Conservation (phyloP, 2,797 vertebrate genomes). For the Serranus cabrilla region DNA sequence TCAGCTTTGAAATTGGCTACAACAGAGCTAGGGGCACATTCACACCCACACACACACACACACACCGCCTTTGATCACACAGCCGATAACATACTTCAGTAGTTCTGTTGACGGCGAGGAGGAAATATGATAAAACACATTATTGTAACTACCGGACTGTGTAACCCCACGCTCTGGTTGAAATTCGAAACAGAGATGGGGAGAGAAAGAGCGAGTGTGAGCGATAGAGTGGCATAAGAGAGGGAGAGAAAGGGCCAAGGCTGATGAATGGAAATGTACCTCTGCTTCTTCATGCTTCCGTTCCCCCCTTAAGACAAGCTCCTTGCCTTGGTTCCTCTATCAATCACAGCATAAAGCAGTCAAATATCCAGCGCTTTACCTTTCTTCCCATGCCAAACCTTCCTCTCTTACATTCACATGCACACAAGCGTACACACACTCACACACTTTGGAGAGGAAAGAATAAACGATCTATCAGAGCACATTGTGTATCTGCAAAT, state of each 20-base stretch:
- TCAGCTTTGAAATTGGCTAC: slow-evolving; percentile 73
- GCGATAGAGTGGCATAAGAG: slow-evolving; percentile 52
- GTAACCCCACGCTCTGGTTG: slow-evolving; percentile 63
- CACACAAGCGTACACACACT: slow-evolving; percentile 38
- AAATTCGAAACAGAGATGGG: slow-evolving; percentile 66
- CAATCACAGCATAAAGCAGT: slow-evolving; percentile 68
- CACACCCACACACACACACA: slow-evolving; percentile 67
- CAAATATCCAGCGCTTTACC: slow-evolving; percentile 53
- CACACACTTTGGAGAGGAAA: slow-evolving; percentile 30
- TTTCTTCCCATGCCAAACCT: slow-evolving; percentile 65
- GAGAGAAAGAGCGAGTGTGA: slow-evolving; percentile 50
- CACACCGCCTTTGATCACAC: slow-evolving; percentile 70
- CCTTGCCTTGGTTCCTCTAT: slow-evolving; percentile 65
- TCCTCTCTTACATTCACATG: slow-evolving; percentile 50
- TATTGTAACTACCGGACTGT: slow-evolving; percentile 69
- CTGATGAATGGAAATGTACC: slow-evolving; percentile 74
- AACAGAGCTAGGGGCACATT: slow-evolving; percentile 77
- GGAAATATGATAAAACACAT: slow-evolving; percentile 80
- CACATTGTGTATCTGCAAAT: slow-evolving; percentile 55
- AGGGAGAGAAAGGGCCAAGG: slow-evolving; percentile 43
- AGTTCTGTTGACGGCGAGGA: slow-evolving; percentile 64
- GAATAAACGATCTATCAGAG: slow-evolving; percentile 58
- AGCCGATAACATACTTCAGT: slow-evolving; percentile 76
- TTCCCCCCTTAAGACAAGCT: slow-evolving; percentile 69
- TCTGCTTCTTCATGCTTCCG: slow-evolving; percentile 71